Base-by-base conservation (phyloP, 1,140 invertebrate species). In the Hycleus phaleratus region DNA sequence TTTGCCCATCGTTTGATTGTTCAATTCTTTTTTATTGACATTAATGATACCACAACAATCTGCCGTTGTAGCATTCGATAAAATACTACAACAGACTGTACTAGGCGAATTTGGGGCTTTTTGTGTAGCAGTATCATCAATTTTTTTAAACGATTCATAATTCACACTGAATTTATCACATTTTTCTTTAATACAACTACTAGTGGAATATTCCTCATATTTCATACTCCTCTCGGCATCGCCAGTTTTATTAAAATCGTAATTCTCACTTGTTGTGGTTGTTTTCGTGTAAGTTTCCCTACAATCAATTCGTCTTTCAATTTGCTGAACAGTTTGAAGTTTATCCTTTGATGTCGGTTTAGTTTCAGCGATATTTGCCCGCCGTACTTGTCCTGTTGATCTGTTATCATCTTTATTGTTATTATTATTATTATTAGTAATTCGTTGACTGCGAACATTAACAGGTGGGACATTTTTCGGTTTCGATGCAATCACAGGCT, bases 71-170 rank as follows among this genome's bases (percentile, higher is more conserved):
- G 69, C 69, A 48, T 72, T 73, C 7, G 70, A 70, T 11, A 74
- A 49, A 24, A 74, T 73, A 48, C 72, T 74, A 51, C 72, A 74
- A 46, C 72, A 74, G 6, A 74, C 71, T 7, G 72, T 74, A 46
- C 71, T 73, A 7, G 72, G 72, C 3, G 72, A 74, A 40, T 71
- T 69, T 5, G 71, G 69, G 3, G 69, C 60, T 53, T 70, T 69
- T 9, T 54, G 56, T 8, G 53, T 60, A 10, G 60, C 18, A 18
- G 18, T 46, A 44, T 70, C 65, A 40, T 67, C 58, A 18, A 59
- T 55, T 56, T 61, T 65, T 47, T 62, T 65, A 12, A 38, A 55
- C 24, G 52, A 43, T 56, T 65, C 64, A 42, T 47, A 50, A 47
- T 53, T 60, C 50, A 38, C 56, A 56, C 51, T 66, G 56, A 64